Percentiles rank a stretch among this genome's conserved stretches.
Conservation (phyloP, 2,113 vertebrate species). For the Sorex araneus region DNA sequence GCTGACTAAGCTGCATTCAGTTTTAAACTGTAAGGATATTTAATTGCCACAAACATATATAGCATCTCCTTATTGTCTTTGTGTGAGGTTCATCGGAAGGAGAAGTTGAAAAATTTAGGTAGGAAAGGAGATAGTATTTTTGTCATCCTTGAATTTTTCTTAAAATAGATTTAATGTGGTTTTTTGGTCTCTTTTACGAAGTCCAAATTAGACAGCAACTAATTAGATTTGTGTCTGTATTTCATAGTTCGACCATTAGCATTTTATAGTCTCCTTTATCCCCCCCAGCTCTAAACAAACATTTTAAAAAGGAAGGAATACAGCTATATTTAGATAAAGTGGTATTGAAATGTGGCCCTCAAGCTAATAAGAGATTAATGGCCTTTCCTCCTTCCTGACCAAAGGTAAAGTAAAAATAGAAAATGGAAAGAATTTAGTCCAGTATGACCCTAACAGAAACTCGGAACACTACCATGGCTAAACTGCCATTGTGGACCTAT, state of each 20-base stretch:
- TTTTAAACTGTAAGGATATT: not conserved
- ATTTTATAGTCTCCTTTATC: constrained; percentile 65
- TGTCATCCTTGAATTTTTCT: constrained; percentile 58
- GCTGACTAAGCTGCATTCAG: too few relatives aligned
- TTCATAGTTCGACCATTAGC: constrained; percentile 62
- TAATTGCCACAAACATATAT: constrained; percentile 16
- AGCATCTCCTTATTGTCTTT: not conserved
- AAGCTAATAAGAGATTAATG: constrained; percentile 59
- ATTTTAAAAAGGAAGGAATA: constrained; percentile 32
- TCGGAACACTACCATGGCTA: constrained; percentile 62
- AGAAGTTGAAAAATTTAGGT: not conserved
- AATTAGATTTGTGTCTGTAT: constrained; percentile 59
- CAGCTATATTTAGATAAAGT: constrained; percentile 40
- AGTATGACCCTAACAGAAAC: constrained; percentile 47
- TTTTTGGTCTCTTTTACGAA: constrained; percentile 42
- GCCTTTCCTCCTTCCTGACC: constrained; percentile 42
- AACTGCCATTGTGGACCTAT: not conserved
- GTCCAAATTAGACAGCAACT: constrained; percentile 48
- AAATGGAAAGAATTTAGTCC: constrained; percentile 59
- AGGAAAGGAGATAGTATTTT: constrained; percentile 55
- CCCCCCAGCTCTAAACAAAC: constrained; percentile 50
- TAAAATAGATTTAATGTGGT: constrained; percentile 63
- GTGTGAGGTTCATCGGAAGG: constrained; percentile 14
- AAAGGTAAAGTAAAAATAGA: constrained; percentile 72
- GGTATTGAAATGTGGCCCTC: constrained; percentile 48